Conservation (phyloP, 2,888 invertebrate species). For the Sinodicranocentrus sp. region DNA sequence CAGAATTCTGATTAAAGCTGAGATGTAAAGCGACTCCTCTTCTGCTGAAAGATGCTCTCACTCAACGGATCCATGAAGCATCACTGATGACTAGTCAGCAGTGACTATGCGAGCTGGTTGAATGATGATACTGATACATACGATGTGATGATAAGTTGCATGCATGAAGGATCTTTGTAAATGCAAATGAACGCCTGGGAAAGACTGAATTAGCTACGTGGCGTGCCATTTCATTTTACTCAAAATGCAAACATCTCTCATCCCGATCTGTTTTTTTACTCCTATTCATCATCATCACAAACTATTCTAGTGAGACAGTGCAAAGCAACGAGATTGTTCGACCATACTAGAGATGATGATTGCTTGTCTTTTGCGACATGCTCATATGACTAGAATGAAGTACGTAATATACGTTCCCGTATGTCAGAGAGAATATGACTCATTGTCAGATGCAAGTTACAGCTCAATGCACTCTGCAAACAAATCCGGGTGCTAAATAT, state of each 20-base stretch:
- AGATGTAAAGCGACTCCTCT: background rate
- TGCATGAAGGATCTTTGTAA: background rate
- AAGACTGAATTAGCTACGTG: background rate
- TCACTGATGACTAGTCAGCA: background rate
- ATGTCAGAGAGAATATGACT: background rate
- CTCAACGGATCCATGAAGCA: background rate
- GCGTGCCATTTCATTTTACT: background rate
- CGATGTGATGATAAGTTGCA: background rate
- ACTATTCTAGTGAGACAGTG: background rate
- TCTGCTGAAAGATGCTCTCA: constrained; percentile 10
- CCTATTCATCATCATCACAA: constrained; percentile 13
- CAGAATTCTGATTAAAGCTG: background rate
- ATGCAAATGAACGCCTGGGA: constrained; percentile 5
- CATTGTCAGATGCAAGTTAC: constrained; percentile 3
- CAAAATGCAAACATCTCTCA: constrained; percentile 3
- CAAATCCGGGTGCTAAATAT: background rate
- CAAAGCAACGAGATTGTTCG: background rate
- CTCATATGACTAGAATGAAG: background rate
- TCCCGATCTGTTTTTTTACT: constrained; percentile 9
- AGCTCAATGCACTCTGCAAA: constrained; percentile 2
- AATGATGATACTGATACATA: background rate
- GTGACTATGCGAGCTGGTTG: background rate
- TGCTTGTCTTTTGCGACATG: background rate
- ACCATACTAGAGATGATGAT: background rate
- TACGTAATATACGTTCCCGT: background rate